Base-by-base conservation (phyloP, 2,797 vertebrate genomes). In the Todus mexicanus region DNA sequence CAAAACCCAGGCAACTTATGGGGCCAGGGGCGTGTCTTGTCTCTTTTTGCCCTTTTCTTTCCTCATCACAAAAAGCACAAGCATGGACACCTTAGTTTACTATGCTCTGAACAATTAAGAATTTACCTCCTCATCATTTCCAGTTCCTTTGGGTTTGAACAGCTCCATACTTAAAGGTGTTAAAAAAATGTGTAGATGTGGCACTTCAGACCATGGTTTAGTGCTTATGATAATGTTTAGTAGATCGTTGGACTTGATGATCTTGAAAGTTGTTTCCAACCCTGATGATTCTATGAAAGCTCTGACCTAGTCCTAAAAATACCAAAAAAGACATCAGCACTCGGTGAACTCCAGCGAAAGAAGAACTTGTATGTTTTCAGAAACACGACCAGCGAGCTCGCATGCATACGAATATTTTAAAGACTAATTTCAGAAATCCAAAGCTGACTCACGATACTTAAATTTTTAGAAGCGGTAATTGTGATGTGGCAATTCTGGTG, bases 21-120 rank as follows among this genome's bases (percentile, higher is more conserved):
- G 1, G 2, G 0, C 14, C 12, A 29, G 29, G 17, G 29, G 11
- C 17, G 53, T 12, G 50, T 51, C 10, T 19, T 53, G 51, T 31
- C 51, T 6, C 48, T 47, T 78, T 43, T 25, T 4, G 3, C 26
- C 45, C 33, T 54, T 22, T 25, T 38, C 38, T 23, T 42, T 18
- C 4, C 35, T 35, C 29, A 74, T 21, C 35, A 70, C 18, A 45
- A 45, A 27, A 89, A 37, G 9, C 4, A 56, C 11, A 12, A 77
- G 17, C 12, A 37, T 5, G 4, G 22, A 8, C 15, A 53, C 61
- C 25, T 43, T 50, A 21, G 11, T 56, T 50, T 35, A 50, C 42
- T 69, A 14, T 53, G 45, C 35, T 71, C 33, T 71, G 64, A 56
- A 50, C 18, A 19, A 9, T 64, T 64, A 47, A 18, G 47, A 75